phyloP scores from a whole-genome alignment of 2,888 invertebrate genomes.

The Mycalesis mineus region DNA sequence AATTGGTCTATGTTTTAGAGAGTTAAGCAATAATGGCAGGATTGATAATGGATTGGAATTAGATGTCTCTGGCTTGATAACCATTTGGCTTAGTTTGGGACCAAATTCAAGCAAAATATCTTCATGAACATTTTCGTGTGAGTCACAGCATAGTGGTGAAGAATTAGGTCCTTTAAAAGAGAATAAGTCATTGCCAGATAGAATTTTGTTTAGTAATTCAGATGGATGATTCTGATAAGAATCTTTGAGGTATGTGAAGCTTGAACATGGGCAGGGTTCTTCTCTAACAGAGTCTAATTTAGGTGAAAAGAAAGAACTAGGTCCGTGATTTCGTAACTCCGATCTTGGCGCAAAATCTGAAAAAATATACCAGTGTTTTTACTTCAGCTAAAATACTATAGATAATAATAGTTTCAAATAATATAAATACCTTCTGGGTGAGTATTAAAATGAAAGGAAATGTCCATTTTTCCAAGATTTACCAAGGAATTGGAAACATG shows the following conservation, averaged over 20 bases:
- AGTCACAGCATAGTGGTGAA: constrained; percentile 56
- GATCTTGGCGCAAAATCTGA: constrained; percentile 26
- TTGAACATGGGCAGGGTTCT: constrained; percentile 54
- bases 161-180: constrained; percentile 44
- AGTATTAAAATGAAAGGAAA: constrained; percentile 57
- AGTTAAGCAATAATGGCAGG: constrained; percentile 44
- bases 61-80: constrained; percentile 21
- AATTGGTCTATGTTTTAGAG: constrained; percentile 34
- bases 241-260: constrained; percentile 40
- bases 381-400: too few relatives aligned
- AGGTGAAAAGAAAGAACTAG: constrained; percentile 23
- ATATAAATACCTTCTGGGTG: constrained; percentile 48
- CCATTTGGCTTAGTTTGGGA: constrained; percentile 37
- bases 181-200: constrained; percentile 53
- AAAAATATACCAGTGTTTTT: constrained; percentile 3
- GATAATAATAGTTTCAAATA: background rate
- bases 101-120: constrained; percentile 52
- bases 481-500: constrained; percentile 60
- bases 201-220: constrained; percentile 51
- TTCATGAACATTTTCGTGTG: constrained; percentile 56
- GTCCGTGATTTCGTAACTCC: constrained; percentile 15
- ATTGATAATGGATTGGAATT: constrained; percentile 27
- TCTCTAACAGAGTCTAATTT: constrained; percentile 35
- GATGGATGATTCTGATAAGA: constrained; percentile 41
- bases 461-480: constrained; percentile 68